phyloP scores from a whole-genome alignment of 2,888 invertebrate genomes.

The Rhagonycha lutea region DNA sequence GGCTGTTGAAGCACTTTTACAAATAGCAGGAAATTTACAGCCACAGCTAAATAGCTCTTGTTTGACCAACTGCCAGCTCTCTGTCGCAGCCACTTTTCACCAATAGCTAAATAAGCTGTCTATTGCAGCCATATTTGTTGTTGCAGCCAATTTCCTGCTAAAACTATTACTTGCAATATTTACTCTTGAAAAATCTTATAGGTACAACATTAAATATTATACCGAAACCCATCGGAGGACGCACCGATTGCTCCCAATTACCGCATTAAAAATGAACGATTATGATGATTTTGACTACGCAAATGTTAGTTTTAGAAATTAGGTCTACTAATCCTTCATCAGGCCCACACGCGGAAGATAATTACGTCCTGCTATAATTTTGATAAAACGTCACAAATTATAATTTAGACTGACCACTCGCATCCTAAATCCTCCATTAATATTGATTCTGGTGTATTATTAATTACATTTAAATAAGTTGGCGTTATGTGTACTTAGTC shows the following conservation, averaged over 20 bases:
- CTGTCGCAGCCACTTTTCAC: no score
- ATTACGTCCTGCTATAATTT: background rate
- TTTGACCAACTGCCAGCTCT: no score
- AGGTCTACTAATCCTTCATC: background rate
- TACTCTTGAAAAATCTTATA: no score
- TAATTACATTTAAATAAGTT: background rate
- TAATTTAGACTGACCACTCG: background rate
- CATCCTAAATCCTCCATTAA: background rate
- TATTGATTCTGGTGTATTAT: background rate
- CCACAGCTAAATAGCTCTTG: no score
- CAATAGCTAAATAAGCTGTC: no score
- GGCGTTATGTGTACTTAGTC: background rate
- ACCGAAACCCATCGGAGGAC: no score
- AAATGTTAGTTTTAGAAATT: background rate
- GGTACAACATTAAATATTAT: no score
- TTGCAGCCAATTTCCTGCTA: no score
- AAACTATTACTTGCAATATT: no score
- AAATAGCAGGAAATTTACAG: no score
- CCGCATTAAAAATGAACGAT: background rate
- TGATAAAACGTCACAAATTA: background rate
- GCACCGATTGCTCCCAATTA: background rate
- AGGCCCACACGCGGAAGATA: background rate
- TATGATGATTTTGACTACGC: background rate
- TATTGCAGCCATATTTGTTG: no score
- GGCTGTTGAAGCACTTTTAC: no score